Evolutionary conservation across 2,113 vertebrate species (phyloP), one percentile per base, ranked within the genome.

Genomic region (Neotoma lepida): DNA sequence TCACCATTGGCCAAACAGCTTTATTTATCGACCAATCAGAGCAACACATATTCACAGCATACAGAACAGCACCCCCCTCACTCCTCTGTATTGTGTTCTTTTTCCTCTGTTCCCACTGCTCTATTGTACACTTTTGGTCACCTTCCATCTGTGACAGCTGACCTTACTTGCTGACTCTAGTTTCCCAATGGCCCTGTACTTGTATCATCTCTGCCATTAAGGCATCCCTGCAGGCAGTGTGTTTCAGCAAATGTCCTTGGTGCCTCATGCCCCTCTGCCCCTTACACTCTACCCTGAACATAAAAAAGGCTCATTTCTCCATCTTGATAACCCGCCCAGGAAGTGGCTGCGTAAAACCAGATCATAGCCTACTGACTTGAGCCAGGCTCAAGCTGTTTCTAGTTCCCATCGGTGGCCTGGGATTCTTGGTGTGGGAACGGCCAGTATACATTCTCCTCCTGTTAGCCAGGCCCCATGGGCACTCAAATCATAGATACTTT

Each of bases 401-500:
- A 10, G 76, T 94, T 90, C 58, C 44, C 90, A 86, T 78, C 17
- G 41, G 13, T 78, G 84, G 88, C 86, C 76, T 88, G 81, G 64
- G 91, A 77, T 90, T 88, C 70, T 70, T 80, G 44, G 41, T 90
- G 86, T 94, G 93, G 91, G 91, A 88, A 92, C 30, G 39, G 13
- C 24, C 6, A 0, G 89, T 54, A 71, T 17, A 26, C 58, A 49
- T 92, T 88, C 41, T 94, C 51, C 85, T 88, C 70, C 86, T 90
- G 91, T 44, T 22, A 88, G 82, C 86, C 61, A 82, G 89, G 78
- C 46, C 61, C 85, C 66, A 1, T 54, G 71, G 93, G 61, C 64
- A 94, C n/a, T 82, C 91, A 92, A 33, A 90, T 88, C 71, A 73
- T 35, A 73, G 58, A 82, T 68, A 91, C 61, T 88, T 46, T 3